These are phyloP conservation scores for Clytia hemisphaerica DNA, from an alignment of 30 jellyfish, hydroid and myxozoan species.

Conservation along the genomic window DNA sequence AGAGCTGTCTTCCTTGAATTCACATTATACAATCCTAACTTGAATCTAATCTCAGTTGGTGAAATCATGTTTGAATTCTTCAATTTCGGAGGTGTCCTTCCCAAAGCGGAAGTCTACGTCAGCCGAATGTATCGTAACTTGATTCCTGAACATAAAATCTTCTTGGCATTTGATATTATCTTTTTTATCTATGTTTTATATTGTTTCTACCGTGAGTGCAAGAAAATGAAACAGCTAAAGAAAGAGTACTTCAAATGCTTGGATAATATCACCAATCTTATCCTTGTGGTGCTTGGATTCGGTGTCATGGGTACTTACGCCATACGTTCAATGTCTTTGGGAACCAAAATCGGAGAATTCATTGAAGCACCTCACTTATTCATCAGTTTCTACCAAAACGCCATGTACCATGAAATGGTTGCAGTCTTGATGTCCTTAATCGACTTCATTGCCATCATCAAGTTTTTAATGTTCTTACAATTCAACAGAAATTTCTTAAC, in stretches of 20 bases:
- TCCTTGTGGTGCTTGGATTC: background rate
- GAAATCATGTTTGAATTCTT: slow-evolving; percentile 4
- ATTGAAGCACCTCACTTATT: background rate
- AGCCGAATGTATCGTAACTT: slow-evolving; percentile 7
- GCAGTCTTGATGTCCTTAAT: slow-evolving; percentile 4
- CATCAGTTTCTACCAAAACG: slow-evolving; percentile 11
- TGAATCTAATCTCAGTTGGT: slow-evolving; percentile 10
- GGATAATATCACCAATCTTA: background rate
- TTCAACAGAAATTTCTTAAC: background rate
- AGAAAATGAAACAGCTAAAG: background rate
- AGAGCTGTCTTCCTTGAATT: slow-evolving; percentile 33
- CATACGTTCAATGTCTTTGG: background rate
- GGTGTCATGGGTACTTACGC: slow-evolving; percentile 6
- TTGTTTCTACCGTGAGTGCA: slow-evolving; percentile 12
- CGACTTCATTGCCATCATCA: background rate
- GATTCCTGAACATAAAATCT: background rate
- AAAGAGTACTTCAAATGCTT: background rate
- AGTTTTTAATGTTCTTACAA: slow-evolving; percentile 6
- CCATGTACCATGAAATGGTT: slow-evolving; percentile 9
- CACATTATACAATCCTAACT: slow-evolving; percentile 19
- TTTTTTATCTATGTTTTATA: background rate
- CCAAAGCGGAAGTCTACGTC: slow-evolving; percentile 7
- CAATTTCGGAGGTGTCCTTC: slow-evolving; percentile 17
- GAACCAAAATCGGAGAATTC: background rate
- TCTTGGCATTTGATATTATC: slow-evolving; percentile 15